A percentile compares a stretch with the other conserved stretches of the same genome.
Evolutionary conservation across 2,113 vertebrate genomes (phyloP).

Genomic region (Siniperca chuatsi): DNA sequence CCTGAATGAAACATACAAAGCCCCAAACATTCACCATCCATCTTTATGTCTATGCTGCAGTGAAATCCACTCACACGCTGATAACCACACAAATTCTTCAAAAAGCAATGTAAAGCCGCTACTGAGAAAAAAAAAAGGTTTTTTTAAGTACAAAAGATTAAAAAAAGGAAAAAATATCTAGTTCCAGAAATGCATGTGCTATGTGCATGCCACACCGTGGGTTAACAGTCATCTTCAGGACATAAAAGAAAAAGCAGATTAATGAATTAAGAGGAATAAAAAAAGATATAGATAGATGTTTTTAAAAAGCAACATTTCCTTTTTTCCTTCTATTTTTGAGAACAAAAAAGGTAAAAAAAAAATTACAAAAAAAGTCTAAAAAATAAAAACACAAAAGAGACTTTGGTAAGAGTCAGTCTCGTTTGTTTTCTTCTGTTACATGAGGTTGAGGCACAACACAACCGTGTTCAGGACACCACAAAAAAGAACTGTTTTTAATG

Average conservation of each 20-base stretch:
- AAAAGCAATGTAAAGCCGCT: slow-evolving; percentile 86
- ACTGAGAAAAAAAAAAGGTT: slow-evolving; percentile 74
- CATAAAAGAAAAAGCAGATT: slow-evolving; percentile 82
- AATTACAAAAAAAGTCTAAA: slow-evolving; percentile 75
- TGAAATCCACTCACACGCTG: slow-evolving; percentile 80
- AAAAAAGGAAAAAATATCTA: slow-evolving; percentile 82
- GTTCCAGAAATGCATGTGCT: slow-evolving; percentile 89
- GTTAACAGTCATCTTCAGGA: slow-evolving; percentile 89
- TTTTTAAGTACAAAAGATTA: slow-evolving; percentile 81
- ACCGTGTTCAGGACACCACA: slow-evolving; percentile 82
- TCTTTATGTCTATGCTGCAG: slow-evolving; percentile 80
- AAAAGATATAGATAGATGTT: slow-evolving; percentile 85
- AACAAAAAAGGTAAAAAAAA: slow-evolving; percentile 86
- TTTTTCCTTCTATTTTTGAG: slow-evolving; percentile 94
- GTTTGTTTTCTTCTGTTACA: slow-evolving; percentile 80
- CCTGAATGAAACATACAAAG: slow-evolving; percentile 62
- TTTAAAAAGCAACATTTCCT: slow-evolving; percentile 86
- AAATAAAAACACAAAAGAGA: slow-evolving; percentile 81
- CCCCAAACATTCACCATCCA: slow-evolving; percentile 71
- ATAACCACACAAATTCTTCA: slow-evolving; percentile 80
- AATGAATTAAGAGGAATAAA: slow-evolving; percentile 79
- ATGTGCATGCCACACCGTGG: slow-evolving; percentile 90
- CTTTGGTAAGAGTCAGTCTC: slow-evolving; percentile 78
- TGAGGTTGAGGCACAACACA: slow-evolving; percentile 82
- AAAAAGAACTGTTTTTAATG: slow-evolving; percentile 79